Percentiles rank a stretch among this genome's conserved stretches.
Conservation (phyloP, 1,140 invertebrate genomes). For the Tetranychus cinnabarinus region DNA sequence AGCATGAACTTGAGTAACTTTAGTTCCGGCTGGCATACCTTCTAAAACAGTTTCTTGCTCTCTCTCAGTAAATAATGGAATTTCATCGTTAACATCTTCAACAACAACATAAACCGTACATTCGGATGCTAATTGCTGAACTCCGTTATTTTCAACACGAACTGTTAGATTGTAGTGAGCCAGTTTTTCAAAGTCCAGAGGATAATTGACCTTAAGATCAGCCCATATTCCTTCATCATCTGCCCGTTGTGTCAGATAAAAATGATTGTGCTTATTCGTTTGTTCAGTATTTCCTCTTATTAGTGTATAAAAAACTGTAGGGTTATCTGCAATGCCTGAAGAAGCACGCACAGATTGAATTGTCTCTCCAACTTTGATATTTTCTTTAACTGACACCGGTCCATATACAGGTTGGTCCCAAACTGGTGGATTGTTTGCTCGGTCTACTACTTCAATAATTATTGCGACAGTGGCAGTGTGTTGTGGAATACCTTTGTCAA, state of each 20-base stretch:
- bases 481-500: constrained; percentile 62
- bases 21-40: constrained; percentile 73
- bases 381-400: constrained; percentile 86
- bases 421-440: constrained; percentile 81
- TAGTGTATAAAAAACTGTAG: constrained; percentile 73
- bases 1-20: constrained; percentile 84
- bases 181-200: constrained; percentile 76
- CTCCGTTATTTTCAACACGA: constrained; percentile 86
- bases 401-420: constrained; percentile 80
- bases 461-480: constrained; percentile 78
- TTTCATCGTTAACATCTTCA: constrained; percentile 89
- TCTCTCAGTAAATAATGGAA: constrained; percentile 74
- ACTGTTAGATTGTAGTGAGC: constrained; percentile 88
- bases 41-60: constrained; percentile 82
- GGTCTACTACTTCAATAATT: constrained; percentile 87
- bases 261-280: constrained; percentile 82
- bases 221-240: constrained; percentile 69
- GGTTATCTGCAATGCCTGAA: constrained; percentile 82
- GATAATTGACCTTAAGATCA: constrained; percentile 71
- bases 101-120: constrained; percentile 76
- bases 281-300: constrained; percentile 83
- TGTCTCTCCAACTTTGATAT: constrained; percentile 88
- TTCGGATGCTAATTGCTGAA: constrained; percentile 77
- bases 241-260: constrained; percentile 72
- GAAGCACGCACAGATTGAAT: constrained; percentile 79